These are phyloP conservation scores for Sesamia inferens DNA, from an alignment of 2,888 invertebrate genomes.

Conservation along the genomic window DNA sequence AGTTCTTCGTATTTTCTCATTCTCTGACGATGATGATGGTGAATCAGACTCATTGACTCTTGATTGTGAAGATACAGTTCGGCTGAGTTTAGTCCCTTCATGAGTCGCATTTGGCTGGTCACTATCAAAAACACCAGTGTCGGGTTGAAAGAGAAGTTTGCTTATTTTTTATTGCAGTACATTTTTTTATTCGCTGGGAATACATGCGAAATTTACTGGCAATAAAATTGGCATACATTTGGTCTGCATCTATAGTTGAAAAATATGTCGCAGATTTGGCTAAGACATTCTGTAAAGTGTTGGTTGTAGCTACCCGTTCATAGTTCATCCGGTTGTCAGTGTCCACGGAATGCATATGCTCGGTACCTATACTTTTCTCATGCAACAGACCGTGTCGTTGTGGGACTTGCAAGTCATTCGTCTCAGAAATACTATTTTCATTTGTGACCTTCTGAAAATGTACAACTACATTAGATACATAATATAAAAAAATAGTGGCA, in stretches of 20 bases:
- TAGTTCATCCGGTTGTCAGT: neutral
- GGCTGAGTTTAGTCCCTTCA: neutral
- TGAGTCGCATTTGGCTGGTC: neutral
- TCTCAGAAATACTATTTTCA: neutral
- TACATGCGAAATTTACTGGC: constrained; percentile 5
- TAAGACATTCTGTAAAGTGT: neutral
- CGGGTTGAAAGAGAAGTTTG: neutral
- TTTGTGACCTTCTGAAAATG: neutral
- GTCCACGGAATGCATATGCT: neutral
- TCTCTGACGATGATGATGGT: neutral
- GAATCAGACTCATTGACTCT: neutral
- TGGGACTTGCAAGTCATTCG: neutral
- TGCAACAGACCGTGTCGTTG: neutral
- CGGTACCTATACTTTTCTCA: neutral
- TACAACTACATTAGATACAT: neutral
- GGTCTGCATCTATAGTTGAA: neutral
- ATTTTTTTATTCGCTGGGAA: constrained; percentile 6
- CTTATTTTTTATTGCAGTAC: constrained; percentile 11
- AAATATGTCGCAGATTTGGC: neutral
- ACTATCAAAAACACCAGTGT: constrained; percentile 1
- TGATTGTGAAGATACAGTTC: neutral
- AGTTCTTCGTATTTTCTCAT: neutral
- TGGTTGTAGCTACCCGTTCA: neutral
- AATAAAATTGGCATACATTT: constrained; percentile 4
- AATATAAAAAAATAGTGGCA: neutral